Base-by-base conservation (phyloP, 1,140 invertebrate species). In the Orussus abietinus region DNA sequence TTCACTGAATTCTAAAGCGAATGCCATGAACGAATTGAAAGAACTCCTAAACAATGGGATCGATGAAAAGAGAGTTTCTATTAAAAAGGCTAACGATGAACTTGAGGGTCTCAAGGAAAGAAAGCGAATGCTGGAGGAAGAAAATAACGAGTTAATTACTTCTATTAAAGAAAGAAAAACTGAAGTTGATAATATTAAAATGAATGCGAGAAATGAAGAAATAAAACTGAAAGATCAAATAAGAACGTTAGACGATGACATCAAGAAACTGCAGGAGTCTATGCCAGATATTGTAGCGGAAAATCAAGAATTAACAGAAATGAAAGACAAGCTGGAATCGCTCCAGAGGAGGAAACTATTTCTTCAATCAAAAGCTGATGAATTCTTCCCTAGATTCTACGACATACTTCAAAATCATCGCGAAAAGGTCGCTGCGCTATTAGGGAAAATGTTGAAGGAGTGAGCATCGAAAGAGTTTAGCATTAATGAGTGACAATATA, bases 301-400 rank as follows among this genome's bases (percentile, higher is more conserved):
- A 21, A 5, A 7, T 1, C 26, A 22, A 4, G 54, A 62, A 35
- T 30, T 59, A 10, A 25, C 38, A n/a, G 60, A 66, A 34, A 12
- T 28, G 2, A 19, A 34, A 3, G 53, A 57, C 5, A 59, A 65
- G 52, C 20, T 57, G 3, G 35, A 55, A 9, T 50, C 52, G 5
- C 28, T 57, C 12, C 30, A 9, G 1, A 49, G 51, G 41, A 59
- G 43, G 11, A 50, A 53, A 19, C n/a, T 4, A 9, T 50, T 47
- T 22, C 6, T 59, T 11, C 37, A 65, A 13, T 22, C 59, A 45
- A 21, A 28, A 15, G 53, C 52, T 1, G 51, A 56, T 42, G 4
- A n/a, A 15, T 61, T 65, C 29, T 68, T 68, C 14, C 13, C 15
- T 3, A n/a, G 47, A 33, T 53, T 66, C 15, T 56, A 50, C 38